Percentiles rank a stretch among this genome's conserved stretches.
Conservation (phyloP, 2,888 invertebrate species). For the Lochmaea crataegi region DNA sequence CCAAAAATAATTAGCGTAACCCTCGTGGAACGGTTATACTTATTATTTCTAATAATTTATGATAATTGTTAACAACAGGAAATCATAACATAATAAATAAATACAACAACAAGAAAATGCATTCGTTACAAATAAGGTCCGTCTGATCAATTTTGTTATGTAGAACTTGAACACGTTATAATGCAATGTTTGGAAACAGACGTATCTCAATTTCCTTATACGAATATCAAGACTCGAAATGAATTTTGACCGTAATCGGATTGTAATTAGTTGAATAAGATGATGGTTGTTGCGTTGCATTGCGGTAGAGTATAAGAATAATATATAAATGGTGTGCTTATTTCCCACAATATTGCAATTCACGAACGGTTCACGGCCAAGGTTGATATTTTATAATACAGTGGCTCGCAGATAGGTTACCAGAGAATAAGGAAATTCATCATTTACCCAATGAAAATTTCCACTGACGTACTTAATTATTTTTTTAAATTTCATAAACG, state of each 20-base stretch:
- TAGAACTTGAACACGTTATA: not conserved
- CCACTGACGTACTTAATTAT: not conserved
- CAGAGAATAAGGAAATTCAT: not conserved
- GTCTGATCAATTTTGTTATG: not conserved
- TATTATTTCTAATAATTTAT: too few species aligned
- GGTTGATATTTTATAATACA: constrained; percentile 5
- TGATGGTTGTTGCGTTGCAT: too few species aligned
- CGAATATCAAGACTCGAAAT: not conserved
- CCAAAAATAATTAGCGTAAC: not conserved
- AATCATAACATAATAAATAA: too few species aligned
- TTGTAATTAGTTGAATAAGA: constrained; percentile 8
- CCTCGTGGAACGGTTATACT: too few species aligned
- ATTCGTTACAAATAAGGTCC: not conserved
- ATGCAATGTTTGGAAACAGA: not conserved
- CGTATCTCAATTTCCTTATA: constrained; percentile 5
- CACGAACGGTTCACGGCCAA: constrained; percentile 10
- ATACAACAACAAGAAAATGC: not conserved
- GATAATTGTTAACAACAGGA: too few species aligned
- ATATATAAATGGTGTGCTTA: not conserved
- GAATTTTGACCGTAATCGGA: constrained; percentile 21
- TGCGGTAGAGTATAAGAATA: too few species aligned
- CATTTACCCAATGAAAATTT: not conserved
- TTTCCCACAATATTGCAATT: constrained; percentile 14
- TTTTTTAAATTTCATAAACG: too few species aligned
- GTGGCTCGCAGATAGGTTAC: constrained; percentile 2